Conservation (phyloP, 2,113 vertebrate genomes). For the Acanthisitta chloris region DNA sequence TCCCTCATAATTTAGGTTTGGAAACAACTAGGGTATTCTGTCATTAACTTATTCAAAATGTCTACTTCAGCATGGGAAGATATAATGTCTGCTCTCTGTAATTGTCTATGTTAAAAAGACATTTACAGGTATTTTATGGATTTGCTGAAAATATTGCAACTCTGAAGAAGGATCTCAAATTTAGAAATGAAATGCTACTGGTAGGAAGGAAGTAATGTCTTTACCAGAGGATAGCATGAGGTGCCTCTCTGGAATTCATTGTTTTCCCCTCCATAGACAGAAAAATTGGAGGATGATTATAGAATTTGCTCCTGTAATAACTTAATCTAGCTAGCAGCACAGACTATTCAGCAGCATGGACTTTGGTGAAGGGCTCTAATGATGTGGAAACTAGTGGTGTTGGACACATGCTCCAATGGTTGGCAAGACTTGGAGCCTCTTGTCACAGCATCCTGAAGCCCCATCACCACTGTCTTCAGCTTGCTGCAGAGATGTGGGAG, state of each 20-base stretch:
- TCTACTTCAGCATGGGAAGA: not conserved
- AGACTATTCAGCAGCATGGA: accelerated
- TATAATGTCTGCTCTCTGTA: not conserved
- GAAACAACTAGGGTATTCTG: not conserved
- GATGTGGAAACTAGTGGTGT: not conserved
- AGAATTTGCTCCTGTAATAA: not conserved
- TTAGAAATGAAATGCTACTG: not conserved
- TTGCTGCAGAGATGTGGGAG: not conserved
- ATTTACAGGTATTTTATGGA: not conserved
- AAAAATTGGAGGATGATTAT: not conserved
- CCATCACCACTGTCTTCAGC: not conserved
- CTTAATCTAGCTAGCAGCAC: not conserved
- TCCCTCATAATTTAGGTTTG: not conserved
- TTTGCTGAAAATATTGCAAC: not conserved
- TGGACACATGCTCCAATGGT: not conserved
- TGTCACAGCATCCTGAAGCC: not conserved
- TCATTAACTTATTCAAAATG: not conserved
- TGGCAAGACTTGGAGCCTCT: accelerated
- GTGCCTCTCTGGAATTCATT: not conserved
- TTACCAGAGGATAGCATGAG: not conserved
- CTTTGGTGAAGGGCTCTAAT: not conserved
- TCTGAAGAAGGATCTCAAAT: not conserved
- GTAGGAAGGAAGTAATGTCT: not conserved
- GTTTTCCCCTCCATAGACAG: not conserved
- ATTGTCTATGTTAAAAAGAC: not conserved